Evolutionary conservation across 2,888 invertebrate species (phyloP).

Genomic region (Ptychoptera contaminata): DNA sequence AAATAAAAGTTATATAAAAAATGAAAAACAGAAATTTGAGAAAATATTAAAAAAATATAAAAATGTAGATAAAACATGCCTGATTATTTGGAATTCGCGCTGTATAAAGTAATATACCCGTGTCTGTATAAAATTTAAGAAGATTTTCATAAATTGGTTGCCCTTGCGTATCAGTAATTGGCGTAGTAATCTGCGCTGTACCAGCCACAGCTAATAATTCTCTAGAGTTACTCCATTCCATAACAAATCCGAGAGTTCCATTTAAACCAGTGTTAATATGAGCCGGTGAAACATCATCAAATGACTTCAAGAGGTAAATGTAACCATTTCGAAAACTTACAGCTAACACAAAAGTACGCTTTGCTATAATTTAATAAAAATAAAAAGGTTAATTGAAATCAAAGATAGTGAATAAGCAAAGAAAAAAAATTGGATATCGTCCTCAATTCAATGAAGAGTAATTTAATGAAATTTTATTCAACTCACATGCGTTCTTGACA

Average conservation of each 20-base stretch:
- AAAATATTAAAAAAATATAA: not conserved
- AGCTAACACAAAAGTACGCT: slow-evolving; percentile 62
- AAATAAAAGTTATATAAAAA: slow-evolving; percentile 13
- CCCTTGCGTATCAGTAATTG: slow-evolving; percentile 22
- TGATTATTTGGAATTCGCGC: slow-evolving; percentile 61
- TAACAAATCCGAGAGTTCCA: slow-evolving; percentile 58
- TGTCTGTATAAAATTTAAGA: slow-evolving; percentile 82
- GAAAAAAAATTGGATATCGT: not conserved
- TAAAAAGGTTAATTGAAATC: slow-evolving; percentile 2
- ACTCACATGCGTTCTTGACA: slow-evolving; percentile 35
- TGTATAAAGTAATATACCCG: slow-evolving; percentile 66
- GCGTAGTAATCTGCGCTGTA: slow-evolving; percentile 31
- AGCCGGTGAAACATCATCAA: slow-evolving; percentile 85
- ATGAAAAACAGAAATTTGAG: not conserved
- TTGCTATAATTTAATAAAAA: slow-evolving; percentile 27
- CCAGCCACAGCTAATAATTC: slow-evolving; percentile 87
- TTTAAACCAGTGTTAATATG: slow-evolving; percentile 69
- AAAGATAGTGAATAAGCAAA: not conserved
- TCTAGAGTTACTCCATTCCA: slow-evolving; percentile 95
- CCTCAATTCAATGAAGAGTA: not conserved
- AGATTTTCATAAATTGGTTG: slow-evolving; percentile 56
- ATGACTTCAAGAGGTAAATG: slow-evolving; percentile 75
- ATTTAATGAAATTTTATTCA: not conserved
- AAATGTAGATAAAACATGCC: slow-evolving; percentile 12
- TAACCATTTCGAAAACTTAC: slow-evolving; percentile 82